Percentiles rank a stretch among this genome's conserved stretches.
Conservation (phyloP, 2,113 vertebrate species). For the Bubo scandiacus region DNA sequence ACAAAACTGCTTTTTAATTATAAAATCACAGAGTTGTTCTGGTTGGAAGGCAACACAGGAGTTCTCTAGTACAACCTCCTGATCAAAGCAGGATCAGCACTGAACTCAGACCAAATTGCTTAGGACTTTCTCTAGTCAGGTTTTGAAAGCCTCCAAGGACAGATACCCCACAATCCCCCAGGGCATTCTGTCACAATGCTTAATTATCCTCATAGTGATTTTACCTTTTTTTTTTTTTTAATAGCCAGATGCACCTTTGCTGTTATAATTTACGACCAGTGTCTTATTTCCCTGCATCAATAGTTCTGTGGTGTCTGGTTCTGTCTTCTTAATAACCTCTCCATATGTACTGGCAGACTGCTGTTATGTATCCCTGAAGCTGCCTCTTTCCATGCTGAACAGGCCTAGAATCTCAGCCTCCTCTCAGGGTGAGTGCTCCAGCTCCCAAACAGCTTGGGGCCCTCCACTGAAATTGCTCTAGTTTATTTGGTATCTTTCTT, state of each 20-base stretch:
- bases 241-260: background rate
- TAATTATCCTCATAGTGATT: background rate
- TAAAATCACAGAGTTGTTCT: background rate
- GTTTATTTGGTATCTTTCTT: background rate
- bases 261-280: background rate
- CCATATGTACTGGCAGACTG: fast-evolving
- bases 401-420: background rate
- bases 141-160: background rate
- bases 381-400: background rate
- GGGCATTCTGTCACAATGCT: background rate
- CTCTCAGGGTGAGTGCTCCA: background rate
- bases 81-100: background rate
- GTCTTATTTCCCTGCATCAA: background rate
- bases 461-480: background rate
- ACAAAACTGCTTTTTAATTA: background rate
- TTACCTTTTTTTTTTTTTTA: background rate
- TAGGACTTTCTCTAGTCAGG: background rate
- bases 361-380: background rate
- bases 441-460: background rate
- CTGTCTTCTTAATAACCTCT: background rate
- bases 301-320: background rate
- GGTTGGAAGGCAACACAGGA: background rate
- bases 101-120: background rate
- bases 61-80: fast-evolving
- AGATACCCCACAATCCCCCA: background rate